phyloP scores from a whole-genome alignment of 2,797 vertebrate genomes.

The Hapalemur alaotrensis region DNA sequence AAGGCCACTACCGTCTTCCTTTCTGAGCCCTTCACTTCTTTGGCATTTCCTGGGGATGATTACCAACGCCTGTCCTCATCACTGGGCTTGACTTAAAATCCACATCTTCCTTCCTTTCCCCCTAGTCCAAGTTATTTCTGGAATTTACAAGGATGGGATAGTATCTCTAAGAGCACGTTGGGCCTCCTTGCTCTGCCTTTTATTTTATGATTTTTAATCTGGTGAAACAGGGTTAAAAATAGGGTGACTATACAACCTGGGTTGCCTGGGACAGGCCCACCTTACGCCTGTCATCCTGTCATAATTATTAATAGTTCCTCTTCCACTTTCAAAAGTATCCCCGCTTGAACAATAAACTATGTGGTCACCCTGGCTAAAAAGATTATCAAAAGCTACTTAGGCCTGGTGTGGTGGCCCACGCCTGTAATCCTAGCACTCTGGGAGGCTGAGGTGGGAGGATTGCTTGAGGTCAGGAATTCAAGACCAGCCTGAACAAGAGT shows the following conservation, averaged over 20 bases:
- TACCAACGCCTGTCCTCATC: not conserved
- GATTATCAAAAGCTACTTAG: not conserved
- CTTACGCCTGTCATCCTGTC: not conserved
- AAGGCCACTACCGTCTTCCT: not conserved
- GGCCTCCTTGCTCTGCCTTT: not conserved
- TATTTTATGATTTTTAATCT: not conserved
- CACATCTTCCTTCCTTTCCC: not conserved
- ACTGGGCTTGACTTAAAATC: not conserved
- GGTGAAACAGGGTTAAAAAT: not conserved
- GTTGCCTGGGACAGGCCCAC: no score
- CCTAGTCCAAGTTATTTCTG: not conserved
- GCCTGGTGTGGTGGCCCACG: no score
- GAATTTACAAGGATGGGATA: not conserved
- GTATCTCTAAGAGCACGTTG: not conserved
- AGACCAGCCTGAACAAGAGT: no score
- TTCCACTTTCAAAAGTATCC: not conserved
- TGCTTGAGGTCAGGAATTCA: no score
- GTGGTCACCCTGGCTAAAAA: not conserved
- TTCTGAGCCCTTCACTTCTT: not conserved
- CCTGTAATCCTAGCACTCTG: no score
- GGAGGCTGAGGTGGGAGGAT: no score
- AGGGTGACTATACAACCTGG: not conserved
- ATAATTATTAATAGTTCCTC: not conserved
- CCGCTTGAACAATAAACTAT: not conserved
- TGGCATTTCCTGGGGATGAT: not conserved